Base-by-base conservation (phyloP, 2,888 invertebrate species). In the Megalurothrips usitatus region DNA sequence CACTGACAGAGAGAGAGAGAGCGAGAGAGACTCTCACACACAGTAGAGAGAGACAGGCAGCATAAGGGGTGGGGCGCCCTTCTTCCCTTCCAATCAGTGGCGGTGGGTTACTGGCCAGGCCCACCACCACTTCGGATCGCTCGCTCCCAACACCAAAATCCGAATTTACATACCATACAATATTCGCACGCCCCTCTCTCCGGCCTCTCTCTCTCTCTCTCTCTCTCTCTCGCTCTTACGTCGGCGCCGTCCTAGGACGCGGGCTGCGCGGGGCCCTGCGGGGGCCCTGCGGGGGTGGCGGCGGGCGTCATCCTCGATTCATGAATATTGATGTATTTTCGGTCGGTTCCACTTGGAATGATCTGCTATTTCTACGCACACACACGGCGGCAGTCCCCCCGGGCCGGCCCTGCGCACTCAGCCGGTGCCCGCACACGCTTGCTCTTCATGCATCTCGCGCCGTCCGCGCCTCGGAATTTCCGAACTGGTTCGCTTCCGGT, bases 341-440 rank as follows among this genome's bases (percentile, higher is more conserved):
- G 68, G 68, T 75, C 68, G 68, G 68, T 75, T 75, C 68, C 68
- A 75, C 68, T 75, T 75, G 68, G 68, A 75, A 75, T 75, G 68
- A 75, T 75, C 68, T 75, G 68, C 68, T 75, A 75, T 75, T 75
- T 75, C 68, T 75, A 75, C 68, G 68, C 68, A 26, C 68, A 19
- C 17, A 58, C 58, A 19, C 58, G 17, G 12, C 58, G 17, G 34
- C 34, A 43, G 34, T n/a, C n/a, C n/a, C n/a, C n/a, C n/a, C n/a
- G n/a, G n/a, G n/a, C n/a, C n/a, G n/a, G n/a, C 58, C 14, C 58
- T 9, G 19, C 14, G 6, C 58, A 58, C 58, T 19, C 17, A 17
- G 19, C 4, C 52, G 19, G 19, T 19, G 19, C 58, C 58, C 58
- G 14, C 58, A 58, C 52, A 11, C 17, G 11, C 52, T 52, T 43